Conservation (phyloP, 2,888 invertebrate genomes). For the Caenorhabditis angaria region DNA sequence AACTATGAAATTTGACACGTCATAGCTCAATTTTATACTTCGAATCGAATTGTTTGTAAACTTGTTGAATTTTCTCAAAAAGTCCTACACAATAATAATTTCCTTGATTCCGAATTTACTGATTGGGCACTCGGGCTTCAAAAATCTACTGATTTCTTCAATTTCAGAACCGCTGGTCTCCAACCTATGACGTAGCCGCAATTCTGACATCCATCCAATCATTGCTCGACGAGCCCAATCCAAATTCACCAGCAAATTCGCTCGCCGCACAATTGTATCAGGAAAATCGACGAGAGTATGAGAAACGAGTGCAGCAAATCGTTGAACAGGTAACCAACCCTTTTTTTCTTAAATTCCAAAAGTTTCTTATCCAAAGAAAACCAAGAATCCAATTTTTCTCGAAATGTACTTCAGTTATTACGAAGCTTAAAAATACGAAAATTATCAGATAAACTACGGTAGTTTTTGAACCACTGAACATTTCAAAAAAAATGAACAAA, state of each 20-base stretch:
- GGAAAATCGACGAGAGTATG: slow-evolving; percentile 98
- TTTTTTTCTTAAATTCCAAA: not conserved
- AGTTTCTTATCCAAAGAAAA: not conserved
- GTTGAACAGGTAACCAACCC: slow-evolving; percentile 82
- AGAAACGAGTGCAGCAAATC: slow-evolving; percentile 98
- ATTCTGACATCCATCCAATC: slow-evolving; percentile 99
- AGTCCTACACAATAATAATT: not conserved
- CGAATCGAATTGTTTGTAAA: too few relatives aligned
- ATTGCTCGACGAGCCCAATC: slow-evolving; percentile 98
- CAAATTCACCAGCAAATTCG: slow-evolving; percentile 98
- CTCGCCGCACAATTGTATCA: slow-evolving; percentile 99
- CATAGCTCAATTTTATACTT: too few relatives aligned
- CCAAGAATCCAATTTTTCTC: not conserved
- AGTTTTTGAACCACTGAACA: not conserved
- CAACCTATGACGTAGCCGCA: slow-evolving; percentile 99
- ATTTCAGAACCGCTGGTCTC: slow-evolving; percentile 99
- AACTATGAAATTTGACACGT: too few relatives aligned
- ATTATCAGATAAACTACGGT: too few relatives aligned
- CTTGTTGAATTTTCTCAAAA: too few relatives aligned
- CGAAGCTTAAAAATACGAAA: too few relatives aligned
- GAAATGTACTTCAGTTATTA: too few relatives aligned
- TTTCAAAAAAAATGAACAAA: not conserved
- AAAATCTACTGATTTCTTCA: not conserved
- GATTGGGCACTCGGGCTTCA: too few relatives aligned
- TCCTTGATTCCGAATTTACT: not conserved